Evolutionary conservation across 2,113 vertebrate species (phyloP).

Genomic region (Nothocercus julius): DNA sequence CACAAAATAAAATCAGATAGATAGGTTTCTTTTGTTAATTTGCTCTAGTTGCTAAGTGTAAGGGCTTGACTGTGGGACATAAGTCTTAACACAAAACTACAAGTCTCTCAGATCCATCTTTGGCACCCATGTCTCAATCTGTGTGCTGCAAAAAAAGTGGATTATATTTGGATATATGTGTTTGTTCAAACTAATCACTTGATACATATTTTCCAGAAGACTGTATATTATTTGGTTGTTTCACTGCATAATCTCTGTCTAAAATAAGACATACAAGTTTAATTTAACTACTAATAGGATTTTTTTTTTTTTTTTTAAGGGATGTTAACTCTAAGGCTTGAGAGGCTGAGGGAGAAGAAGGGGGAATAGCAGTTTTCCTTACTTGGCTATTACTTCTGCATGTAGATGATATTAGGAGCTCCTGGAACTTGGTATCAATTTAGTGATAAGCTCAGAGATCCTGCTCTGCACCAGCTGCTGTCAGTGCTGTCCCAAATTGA

Average conservation of each 20-base stretch:
- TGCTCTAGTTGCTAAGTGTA: not conserved
- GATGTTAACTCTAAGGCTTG: not conserved
- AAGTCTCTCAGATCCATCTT: not conserved
- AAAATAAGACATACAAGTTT: not conserved
- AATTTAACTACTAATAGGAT: not conserved
- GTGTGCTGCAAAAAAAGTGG: not conserved
- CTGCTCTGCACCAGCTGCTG: not conserved
- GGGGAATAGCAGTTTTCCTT: not conserved
- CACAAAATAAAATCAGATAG: too few relatives aligned
- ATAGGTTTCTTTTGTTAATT: too few relatives aligned
- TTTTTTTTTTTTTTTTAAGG: not conserved
- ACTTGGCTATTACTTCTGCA: not conserved
- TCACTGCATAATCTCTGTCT: not conserved
- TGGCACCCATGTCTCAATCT: not conserved
- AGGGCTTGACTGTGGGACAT: not conserved
- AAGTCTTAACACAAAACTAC: not conserved
- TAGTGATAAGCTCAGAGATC: constrained; percentile 2
- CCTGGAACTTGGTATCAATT: not conserved
- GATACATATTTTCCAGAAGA: not conserved
- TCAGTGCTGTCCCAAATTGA: not conserved
- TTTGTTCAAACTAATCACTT: not conserved
- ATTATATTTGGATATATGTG: not conserved
- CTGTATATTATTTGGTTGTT: not conserved
- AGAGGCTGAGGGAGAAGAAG: not conserved
- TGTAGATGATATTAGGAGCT: not conserved